phyloP scores from a whole-genome alignment of 53 echinoderm and acorn worm species.

The Arbacia lixula region DNA sequence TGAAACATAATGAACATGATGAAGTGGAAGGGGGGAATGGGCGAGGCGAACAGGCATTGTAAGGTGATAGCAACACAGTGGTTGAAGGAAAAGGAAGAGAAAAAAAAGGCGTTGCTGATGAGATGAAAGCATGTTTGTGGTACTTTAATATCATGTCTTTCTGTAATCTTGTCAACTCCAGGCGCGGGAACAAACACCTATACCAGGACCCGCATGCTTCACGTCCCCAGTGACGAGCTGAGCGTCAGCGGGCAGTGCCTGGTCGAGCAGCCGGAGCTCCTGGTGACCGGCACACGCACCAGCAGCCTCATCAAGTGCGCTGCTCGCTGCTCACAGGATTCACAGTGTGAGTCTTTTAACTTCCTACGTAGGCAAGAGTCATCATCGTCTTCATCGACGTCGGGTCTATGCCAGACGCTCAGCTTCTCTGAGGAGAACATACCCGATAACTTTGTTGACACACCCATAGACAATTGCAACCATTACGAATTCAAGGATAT shows the following conservation, averaged over 20 bases:
- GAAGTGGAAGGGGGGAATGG: too few relatives aligned
- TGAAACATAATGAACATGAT: too few relatives aligned
- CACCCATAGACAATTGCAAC: conserved; percentile 3
- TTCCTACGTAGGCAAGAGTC: background rate
- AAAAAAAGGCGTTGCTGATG: too few relatives aligned
- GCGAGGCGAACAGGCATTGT: too few relatives aligned
- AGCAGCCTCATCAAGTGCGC: conserved; percentile 4
- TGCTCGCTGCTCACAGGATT: background rate
- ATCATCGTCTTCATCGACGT: background rate
- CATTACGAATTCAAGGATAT: conserved; percentile 2
- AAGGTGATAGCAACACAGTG: too few relatives aligned
- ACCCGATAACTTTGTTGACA: background rate
- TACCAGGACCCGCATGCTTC: background rate
- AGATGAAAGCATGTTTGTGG: too few relatives aligned
- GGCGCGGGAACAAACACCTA: background rate
- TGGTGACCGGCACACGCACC: background rate
- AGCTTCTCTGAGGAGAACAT: background rate
- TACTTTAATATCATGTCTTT: too few relatives aligned
- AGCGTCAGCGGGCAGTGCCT: background rate
- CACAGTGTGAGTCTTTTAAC: background rate
- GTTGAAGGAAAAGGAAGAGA: too few relatives aligned
- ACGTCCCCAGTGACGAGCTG: background rate
- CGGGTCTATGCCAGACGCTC: background rate
- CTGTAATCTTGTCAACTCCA: background rate
- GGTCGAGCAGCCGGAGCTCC: background rate